These are phyloP conservation scores for Stegodyphus dumicola DNA, from an alignment of 1,140 invertebrate genomes.

Conservation along the genomic window DNA sequence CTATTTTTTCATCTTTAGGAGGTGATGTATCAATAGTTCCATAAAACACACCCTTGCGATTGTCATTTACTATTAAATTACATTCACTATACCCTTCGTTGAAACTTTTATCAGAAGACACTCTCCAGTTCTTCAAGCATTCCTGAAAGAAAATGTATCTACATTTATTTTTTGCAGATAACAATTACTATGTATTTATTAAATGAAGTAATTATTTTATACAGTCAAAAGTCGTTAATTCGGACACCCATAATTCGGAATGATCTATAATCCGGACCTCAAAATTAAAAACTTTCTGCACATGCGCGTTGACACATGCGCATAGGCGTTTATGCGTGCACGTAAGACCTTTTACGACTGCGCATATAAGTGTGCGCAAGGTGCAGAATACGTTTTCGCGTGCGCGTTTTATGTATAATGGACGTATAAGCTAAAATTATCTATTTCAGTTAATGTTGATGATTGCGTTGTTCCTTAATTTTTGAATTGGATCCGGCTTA, in stretches of 20 bases:
- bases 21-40: slow-evolving; percentile 78
- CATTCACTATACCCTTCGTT: slow-evolving; percentile 82
- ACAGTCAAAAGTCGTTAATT: not conserved
- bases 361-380: no score
- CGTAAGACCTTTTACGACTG: no score
- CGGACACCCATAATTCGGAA: not conserved
- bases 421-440: no score
- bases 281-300: no score
- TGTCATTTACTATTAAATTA: slow-evolving; percentile 71
- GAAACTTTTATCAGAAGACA: slow-evolving; percentile 82
- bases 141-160: slow-evolving; percentile 65
- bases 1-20: slow-evolving; percentile 82
- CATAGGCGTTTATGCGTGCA: no score
- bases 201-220: not conserved
- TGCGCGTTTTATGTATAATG: no score
- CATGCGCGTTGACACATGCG: not conserved
- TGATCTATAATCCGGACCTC: not conserved
- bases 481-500: no score
- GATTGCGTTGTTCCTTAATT: no score
- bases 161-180: not conserved
- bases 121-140: slow-evolving; percentile 79
- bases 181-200: not conserved
- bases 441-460: no score
- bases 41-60: slow-evolving; percentile 81
- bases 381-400: no score